phyloP scores from a whole-genome alignment of 2,888 invertebrate genomes.

The Aporophyla nigra region DNA sequence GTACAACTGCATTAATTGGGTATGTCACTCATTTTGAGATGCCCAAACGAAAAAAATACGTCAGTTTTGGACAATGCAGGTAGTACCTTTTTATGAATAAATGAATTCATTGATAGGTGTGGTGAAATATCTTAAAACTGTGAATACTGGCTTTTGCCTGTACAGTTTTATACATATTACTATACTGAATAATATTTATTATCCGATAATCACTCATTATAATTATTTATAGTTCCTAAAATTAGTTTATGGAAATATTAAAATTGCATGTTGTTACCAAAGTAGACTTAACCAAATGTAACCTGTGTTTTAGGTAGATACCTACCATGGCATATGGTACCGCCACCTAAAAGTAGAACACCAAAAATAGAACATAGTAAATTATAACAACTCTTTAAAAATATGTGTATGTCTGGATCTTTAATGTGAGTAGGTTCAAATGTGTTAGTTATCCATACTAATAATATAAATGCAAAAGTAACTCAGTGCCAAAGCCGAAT shows the following conservation, averaged over 20 bases:
- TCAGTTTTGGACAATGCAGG: constrained; percentile 1
- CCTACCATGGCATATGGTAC: constrained; percentile 3
- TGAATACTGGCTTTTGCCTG: constrained; percentile 34
- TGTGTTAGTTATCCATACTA: constrained; percentile 1
- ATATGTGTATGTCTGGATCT: background rate
- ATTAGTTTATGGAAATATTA: constrained; percentile 27
- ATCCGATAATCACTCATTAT: constrained; percentile 19
- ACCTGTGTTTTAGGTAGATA: constrained; percentile 18
- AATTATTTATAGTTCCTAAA: constrained; percentile 58
- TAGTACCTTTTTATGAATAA: background rate
- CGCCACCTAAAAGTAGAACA: constrained; percentile 20
- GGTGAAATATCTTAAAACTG: constrained; percentile 25
- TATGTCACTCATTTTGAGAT: constrained; percentile 3
- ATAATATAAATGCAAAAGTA: background rate
- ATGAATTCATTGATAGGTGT: constrained; percentile 13
- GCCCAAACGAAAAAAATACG: constrained; percentile 2
- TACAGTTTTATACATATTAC: constrained; percentile 11
- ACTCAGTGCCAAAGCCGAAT: constrained; percentile 25
- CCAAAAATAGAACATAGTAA: constrained; percentile 24
- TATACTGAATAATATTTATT: constrained; percentile 17
- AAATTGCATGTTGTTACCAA: constrained; percentile 57
- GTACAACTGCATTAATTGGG: background rate
- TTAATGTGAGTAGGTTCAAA: constrained; percentile 1
- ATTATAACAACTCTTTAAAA: background rate
- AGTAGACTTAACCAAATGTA: constrained; percentile 65